Evolutionary conservation across 2,797 vertebrate species (phyloP), one percentile per base, ranked within the genome.

Genomic region (Micromesistius poutassou): DNA sequence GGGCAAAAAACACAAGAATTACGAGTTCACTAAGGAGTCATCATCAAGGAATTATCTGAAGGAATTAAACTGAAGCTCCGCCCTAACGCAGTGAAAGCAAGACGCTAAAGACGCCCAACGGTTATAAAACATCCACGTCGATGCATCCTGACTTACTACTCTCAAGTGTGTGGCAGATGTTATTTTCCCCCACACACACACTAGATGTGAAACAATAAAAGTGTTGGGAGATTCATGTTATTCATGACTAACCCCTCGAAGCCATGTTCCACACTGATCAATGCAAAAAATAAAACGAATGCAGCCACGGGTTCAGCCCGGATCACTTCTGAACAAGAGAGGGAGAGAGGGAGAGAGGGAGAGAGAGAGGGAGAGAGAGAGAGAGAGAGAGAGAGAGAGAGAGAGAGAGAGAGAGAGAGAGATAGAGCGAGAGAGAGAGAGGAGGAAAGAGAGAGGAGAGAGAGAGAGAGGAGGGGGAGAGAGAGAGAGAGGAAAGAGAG

Each of bases 241-340:
- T 90, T 91, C 85, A 91, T 86, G 85, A 90, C 79, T 86, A 86
- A 89, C 90, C 87, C 87, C 88, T 90, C 79, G 79, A 82, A 81
- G 79, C 80, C 76, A 83, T 85, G 85, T 30, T 28, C 72, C 36
- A 80, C 77, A 84, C 50, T 78, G 82, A 88, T 90, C 84, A n/a
- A 83, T 84, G 84, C 80, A 22, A 66, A 66, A 66, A 79, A 89
- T 89, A 85, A 87, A 86, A 42, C 10, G 13, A 13, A 42, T 42
- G 40, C 40, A 42, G 82, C 80, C 84, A 85, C 85, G 76, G 80
- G 81, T 84, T 85, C 81, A 91, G 86, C 81, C 81, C 77, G 84
- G 84, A 91, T 93, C 89, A 89, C 86, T 91, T 85, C 84, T 77
- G 74, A 87, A 87, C 85, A 86, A 87, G 84, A 83, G 84, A 77